phyloP scores from a whole-genome alignment of 2,113 vertebrate genomes.

The Seriola aureovittata region DNA sequence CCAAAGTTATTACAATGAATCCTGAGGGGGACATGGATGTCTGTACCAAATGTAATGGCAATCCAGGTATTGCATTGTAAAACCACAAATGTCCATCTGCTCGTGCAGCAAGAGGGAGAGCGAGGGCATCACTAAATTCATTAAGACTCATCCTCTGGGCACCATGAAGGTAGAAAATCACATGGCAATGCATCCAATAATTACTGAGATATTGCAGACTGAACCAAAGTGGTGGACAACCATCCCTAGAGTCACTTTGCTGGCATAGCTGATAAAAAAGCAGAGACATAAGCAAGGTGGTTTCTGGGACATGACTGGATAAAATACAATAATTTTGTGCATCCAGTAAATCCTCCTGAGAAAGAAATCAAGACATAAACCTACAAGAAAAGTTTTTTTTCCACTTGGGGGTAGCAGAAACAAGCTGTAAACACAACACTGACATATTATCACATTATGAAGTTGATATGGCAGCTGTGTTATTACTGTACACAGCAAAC shows the following conservation, averaged over 20 bases:
- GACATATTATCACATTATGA: neutral
- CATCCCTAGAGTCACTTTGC: neutral
- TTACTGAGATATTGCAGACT: neutral
- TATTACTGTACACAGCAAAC: neutral
- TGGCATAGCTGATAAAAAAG: neutral
- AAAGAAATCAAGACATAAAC: neutral
- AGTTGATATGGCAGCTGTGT: neutral
- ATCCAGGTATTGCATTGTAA: neutral
- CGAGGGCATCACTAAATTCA: neutral
- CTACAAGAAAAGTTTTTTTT: neutral
- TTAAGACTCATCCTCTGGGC: neutral
- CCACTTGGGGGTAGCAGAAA: neutral
- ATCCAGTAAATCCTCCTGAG: neutral
- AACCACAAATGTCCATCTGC: neutral
- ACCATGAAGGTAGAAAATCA: neutral
- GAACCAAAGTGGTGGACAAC: neutral
- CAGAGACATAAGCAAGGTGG: neutral
- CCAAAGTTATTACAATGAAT: neutral
- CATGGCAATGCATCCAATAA: neutral
- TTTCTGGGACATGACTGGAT: neutral
- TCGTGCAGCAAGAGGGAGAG: neutral
- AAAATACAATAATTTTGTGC: neutral
- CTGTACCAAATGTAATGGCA: neutral
- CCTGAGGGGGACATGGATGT: neutral
- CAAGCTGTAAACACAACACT: neutral